Conservation (phyloP, 37 sponge, comb jelly and placozoan species). For the Geodia barretti region DNA sequence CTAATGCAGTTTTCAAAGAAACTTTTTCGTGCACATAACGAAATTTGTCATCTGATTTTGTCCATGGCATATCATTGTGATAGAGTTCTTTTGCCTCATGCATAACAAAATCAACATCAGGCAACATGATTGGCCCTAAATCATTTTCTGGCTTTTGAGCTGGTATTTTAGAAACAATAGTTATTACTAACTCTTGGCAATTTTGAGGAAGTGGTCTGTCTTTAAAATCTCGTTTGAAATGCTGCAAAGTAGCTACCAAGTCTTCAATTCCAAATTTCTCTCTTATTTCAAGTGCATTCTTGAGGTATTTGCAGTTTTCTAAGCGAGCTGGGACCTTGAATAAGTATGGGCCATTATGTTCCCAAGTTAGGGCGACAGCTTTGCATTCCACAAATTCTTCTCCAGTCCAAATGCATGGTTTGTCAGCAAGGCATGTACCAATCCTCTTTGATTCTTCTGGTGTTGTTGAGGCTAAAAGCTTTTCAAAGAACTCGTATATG, state of each 20-base stretch:
- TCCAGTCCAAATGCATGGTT: conserved; percentile 44
- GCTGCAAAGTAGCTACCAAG: background rate
- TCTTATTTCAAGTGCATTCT: background rate
- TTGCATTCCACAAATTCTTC: conserved; percentile 19
- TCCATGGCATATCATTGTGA: conserved; percentile 56
- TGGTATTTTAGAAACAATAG: background rate
- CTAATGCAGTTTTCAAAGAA: conserved; percentile 7
- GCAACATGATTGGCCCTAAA: conserved; percentile 6
- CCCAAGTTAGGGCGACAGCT: conserved; percentile 18
- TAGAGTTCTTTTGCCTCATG: conserved; percentile 15
- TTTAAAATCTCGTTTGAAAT: conserved; percentile 19
- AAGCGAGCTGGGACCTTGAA: conserved; percentile 12
- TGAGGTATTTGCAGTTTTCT: background rate
- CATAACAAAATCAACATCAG: conserved; percentile 24
- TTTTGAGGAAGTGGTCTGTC: background rate
- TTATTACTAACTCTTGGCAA: conserved; percentile 13
- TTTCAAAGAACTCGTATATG: conserved; percentile 18
- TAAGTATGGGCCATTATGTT: conserved; percentile 38
- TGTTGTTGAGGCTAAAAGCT: too few relatives aligned
- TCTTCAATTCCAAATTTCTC: background rate
- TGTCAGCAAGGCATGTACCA: background rate
- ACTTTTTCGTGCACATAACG: conserved; percentile 24
- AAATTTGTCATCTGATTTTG: conserved; percentile 8
- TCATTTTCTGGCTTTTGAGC: background rate
- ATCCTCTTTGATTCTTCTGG: background rate